These are phyloP conservation scores for Zophobas atratus DNA, from an alignment of 1,140 invertebrate species.

Conservation along the genomic window DNA sequence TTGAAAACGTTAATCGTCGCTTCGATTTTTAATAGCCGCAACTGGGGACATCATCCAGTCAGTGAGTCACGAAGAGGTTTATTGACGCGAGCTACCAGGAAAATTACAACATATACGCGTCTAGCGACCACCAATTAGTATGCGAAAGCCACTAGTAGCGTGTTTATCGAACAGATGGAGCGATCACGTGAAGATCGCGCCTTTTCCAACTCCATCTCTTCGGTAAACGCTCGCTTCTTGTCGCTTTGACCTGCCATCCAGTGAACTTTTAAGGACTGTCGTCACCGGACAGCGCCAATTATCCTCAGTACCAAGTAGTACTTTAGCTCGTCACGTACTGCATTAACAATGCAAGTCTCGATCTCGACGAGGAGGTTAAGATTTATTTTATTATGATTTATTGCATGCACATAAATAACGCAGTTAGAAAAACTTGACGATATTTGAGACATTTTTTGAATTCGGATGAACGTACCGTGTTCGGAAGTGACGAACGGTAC, in stretches of 20 bases:
- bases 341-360: slow-evolving; percentile 37
- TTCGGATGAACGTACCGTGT: background rate
- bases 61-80: too few relatives aligned
- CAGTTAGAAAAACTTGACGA: background rate
- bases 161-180: too few relatives aligned
- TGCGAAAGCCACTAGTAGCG: too few relatives aligned
- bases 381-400: slow-evolving; percentile 43
- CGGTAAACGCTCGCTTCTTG: background rate
- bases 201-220: background rate
- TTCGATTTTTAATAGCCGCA: too few relatives aligned
- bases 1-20: background rate
- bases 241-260: background rate
- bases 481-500: too few relatives aligned
- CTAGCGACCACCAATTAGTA: too few relatives aligned
- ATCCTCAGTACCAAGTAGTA: slow-evolving; percentile 28
- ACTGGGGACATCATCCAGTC: too few relatives aligned
- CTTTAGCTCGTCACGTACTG: slow-evolving; percentile 39
- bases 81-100: too few relatives aligned
- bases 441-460: background rate
- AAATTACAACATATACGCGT: too few relatives aligned
- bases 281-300: slow-evolving; percentile 34
- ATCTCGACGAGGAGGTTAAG: slow-evolving; percentile 26
- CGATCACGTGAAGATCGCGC: too few relatives aligned
- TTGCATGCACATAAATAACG: slow-evolving; percentile 41
- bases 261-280: slow-evolving; percentile 10